These are phyloP conservation scores for Altica lythri DNA, from an alignment of 2,888 invertebrate species.

Conservation along the genomic window DNA sequence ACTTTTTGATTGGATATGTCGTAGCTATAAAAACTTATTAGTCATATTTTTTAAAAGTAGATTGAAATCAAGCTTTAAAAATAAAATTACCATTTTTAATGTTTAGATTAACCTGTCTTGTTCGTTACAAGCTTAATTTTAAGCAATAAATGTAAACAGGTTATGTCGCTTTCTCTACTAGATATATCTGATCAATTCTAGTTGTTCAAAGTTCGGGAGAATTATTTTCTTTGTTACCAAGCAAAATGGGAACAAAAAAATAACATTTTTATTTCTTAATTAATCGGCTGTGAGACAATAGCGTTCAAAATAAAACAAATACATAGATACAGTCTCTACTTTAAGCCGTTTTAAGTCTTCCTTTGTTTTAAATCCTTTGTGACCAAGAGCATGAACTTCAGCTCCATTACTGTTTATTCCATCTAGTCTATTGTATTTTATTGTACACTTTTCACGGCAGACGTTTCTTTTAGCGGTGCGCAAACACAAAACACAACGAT, in stretches of 20 bases:
- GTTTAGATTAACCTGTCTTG: too few relatives aligned
- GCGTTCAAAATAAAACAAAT: not conserved
- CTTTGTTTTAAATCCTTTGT: slow-evolving; percentile 9
- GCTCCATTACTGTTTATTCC: slow-evolving; percentile 13
- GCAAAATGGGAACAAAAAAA: not conserved
- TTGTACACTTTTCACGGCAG: slow-evolving; percentile 14
- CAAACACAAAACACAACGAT: slow-evolving; percentile 16
- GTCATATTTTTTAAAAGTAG: too few relatives aligned
- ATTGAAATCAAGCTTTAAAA: too few relatives aligned
- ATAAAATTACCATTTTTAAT: too few relatives aligned
- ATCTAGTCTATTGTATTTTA: slow-evolving; percentile 18
- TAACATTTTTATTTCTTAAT: not conserved
- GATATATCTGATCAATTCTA: too few relatives aligned
- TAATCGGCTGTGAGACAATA: not conserved
- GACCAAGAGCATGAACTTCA: slow-evolving; percentile 3
- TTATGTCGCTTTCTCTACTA: too few relatives aligned
- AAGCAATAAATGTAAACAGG: too few relatives aligned
- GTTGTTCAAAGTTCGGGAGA: not conserved
- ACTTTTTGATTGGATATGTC: not conserved
- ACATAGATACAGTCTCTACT: not conserved
- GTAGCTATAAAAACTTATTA: too few relatives aligned
- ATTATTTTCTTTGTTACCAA: not conserved
- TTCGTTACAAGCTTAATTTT: too few relatives aligned
- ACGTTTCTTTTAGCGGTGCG: slow-evolving; percentile 14
- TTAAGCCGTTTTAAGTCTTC: slow-evolving; percentile 6